These are phyloP conservation scores for Burhinus bistriatus DNA, from an alignment of 2,113 vertebrate genomes.

Conservation along the genomic window DNA sequence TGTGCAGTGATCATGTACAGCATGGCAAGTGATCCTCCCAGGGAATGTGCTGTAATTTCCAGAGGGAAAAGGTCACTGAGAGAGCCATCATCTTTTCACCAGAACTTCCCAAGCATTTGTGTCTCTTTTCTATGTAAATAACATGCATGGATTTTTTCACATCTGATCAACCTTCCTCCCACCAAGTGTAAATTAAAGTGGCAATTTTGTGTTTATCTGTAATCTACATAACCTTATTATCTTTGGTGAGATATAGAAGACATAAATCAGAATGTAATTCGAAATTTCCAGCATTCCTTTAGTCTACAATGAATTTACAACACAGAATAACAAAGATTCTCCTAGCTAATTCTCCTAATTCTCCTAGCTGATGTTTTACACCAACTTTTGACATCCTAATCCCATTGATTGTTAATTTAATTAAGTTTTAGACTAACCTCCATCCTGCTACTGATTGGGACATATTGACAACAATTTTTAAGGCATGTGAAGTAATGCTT, in stretches of 20 bases:
- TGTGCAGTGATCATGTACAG: background rate
- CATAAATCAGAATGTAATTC: background rate
- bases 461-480: background rate
- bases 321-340: background rate
- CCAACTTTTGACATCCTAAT: background rate
- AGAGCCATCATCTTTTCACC: background rate
- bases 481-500: background rate
- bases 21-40: background rate
- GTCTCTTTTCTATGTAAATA: background rate
- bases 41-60: background rate
- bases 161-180: background rate
- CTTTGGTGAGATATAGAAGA: background rate
- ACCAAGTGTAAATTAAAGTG: background rate
- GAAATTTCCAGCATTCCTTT: background rate
- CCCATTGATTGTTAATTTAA: background rate
- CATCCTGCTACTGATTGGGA: background rate
- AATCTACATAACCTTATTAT: background rate
- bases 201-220: background rate
- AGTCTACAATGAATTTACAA: background rate
- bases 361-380: background rate
- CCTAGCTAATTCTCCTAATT: too few relatives aligned
- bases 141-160: background rate
- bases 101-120: background rate
- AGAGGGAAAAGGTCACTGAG: background rate
- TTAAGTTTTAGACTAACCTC: background rate